Evolutionary conservation across 2,888 invertebrate species (phyloP), one percentile per base, ranked within the genome.

Genomic region (Seira sanloemensis): DNA sequence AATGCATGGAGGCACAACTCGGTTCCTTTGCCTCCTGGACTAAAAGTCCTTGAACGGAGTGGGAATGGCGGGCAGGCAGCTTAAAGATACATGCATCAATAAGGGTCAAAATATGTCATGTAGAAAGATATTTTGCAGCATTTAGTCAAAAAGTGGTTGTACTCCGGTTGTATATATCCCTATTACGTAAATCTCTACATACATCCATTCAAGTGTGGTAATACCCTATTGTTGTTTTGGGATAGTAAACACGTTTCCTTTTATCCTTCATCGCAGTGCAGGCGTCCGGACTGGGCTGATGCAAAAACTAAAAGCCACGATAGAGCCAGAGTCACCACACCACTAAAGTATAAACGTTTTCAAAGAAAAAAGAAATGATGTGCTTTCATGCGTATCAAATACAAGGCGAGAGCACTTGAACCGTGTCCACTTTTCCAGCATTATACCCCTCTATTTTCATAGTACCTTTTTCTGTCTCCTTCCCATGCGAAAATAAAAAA

Each of bases 361-460:
- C 50, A 18, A 50, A 50, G n/a, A 50, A 54, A 37, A 58, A 67
- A 67, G 50, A 37, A 77, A 77, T 73, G 67, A 78, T 73, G 83
- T 67, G 62, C 78, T 78, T 78, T 78, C 83, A 83, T 83, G 83
- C 83, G 83, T 78, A 62, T 23, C 73, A 83, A 83, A 83, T 83
- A 83, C 78, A 83, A 83, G 78, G 68, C 67, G 78, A 78, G 73
- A 78, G 73, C 83, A 73, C 78, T 73, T 83, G 83, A 83, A 83
- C 83, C 83, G 68, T 83, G 83, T 83, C 83, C 83, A 83, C 83
- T 83, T 83, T 77, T 75, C 75, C 67, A 72, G 23, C 68, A 68
- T 12, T 21, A 7, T 27, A 68, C 16, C 24, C 50, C n/a, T 50
- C n/a, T 50, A 50, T 50, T 50, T 50, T 50, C 50, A 2, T 50